Conservation (phyloP, 1,140 invertebrate genomes). For the Oscheius sp. region DNA sequence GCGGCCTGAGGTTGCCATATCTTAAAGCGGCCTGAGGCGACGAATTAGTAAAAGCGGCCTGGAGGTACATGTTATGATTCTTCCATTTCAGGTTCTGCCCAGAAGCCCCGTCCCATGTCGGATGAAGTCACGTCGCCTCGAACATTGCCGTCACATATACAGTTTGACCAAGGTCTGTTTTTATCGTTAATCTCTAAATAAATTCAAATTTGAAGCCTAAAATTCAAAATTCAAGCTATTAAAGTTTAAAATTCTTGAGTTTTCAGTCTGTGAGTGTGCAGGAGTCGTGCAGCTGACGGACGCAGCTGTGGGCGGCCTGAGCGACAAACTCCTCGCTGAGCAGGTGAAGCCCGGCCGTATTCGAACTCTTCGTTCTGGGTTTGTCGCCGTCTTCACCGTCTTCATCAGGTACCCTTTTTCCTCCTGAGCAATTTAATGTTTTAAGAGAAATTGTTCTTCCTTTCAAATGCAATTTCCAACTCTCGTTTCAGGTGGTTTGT, state of each 20-base stretch:
- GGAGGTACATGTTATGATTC: not conserved
- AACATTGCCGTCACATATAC: conserved; percentile 11
- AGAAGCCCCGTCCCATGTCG: conserved; percentile 39
- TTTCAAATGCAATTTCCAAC: no score
- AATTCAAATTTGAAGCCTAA: no score
- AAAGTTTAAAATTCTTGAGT: no score
- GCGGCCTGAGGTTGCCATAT: no score
- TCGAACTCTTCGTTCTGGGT: conserved; percentile 88
- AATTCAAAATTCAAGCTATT: no score
- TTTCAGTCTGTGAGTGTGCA: not conserved
- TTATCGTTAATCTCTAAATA: conserved; percentile 34
- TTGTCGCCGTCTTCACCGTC: conserved; percentile 78
- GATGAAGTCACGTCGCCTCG: not conserved
- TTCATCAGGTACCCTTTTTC: conserved; percentile 64
- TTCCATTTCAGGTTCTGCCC: conserved; percentile 44
- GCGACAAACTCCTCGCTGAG: conserved; percentile 54
- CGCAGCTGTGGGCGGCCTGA: conserved; percentile 4
- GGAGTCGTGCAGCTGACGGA: not conserved
- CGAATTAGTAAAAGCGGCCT: no score
- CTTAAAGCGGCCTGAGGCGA: no score
- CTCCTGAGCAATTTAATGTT: not conserved
- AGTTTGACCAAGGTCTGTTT: not conserved
- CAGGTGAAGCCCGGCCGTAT: conserved; percentile 94
- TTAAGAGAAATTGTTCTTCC: no score
- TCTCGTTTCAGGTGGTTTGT: not conserved